Percentiles rank a stretch among this genome's conserved stretches.
Evolutionary conservation across 2,888 invertebrate genomes (phyloP).

Genomic region (Dynastes maya): DNA sequence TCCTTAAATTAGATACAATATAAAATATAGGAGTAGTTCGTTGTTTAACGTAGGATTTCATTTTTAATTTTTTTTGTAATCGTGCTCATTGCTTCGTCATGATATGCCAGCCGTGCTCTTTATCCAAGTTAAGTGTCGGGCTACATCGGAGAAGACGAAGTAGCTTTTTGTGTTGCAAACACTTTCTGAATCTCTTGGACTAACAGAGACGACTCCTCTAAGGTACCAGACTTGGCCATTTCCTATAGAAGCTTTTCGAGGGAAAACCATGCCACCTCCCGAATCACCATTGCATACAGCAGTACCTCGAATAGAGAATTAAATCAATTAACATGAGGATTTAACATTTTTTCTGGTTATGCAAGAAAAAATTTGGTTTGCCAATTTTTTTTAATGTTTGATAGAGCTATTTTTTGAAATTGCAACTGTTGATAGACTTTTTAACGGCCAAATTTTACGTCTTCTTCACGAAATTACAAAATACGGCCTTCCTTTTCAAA

Average conservation of each 20-base stretch:
- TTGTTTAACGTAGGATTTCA: neutral
- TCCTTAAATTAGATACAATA: neutral
- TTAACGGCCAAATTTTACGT: no score
- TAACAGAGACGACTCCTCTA: slow-evolving; percentile 72
- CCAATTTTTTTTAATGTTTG: no score
- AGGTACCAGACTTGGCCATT: slow-evolving; percentile 67
- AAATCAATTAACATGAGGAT: no score
- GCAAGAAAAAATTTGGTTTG: no score
- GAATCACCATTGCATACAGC: slow-evolving; percentile 71
- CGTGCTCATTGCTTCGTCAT: neutral
- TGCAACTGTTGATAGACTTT: no score
- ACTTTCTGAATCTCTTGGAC: slow-evolving; percentile 60
- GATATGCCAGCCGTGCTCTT: slow-evolving; percentile 22
- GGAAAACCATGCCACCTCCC: slow-evolving; percentile 72
- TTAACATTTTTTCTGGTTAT: no score
- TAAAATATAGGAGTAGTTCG: slow-evolving; percentile 5
- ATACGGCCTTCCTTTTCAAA: no score
- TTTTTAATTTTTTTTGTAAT: neutral
- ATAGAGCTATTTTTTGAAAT: no score
- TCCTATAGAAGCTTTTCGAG: slow-evolving; percentile 64
- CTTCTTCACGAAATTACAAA: no score
- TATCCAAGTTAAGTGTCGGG: slow-evolving; percentile 62
- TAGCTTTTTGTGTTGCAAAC: slow-evolving; percentile 66
- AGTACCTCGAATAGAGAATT: slow-evolving; percentile 55
- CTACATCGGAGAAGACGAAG: slow-evolving; percentile 66